Conservation (phyloP, 1,140 invertebrate species). For the Dendrolimus kikuchii region DNA sequence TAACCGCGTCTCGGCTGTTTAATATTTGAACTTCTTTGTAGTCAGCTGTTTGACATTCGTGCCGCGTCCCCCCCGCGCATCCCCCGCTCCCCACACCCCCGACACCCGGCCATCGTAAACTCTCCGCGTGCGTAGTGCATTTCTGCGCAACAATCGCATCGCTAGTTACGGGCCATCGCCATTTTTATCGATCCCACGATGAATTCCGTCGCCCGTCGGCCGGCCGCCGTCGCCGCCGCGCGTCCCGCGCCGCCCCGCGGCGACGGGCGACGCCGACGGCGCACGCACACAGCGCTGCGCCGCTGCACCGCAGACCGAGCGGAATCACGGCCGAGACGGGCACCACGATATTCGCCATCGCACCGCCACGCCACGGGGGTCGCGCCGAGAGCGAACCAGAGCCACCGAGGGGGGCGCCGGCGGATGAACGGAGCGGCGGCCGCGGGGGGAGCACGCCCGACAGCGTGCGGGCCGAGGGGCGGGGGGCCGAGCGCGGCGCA, state of each 20-base stretch:
- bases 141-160: constrained; percentile 11
- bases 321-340: too few species aligned
- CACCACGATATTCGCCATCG: too few species aligned
- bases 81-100: constrained; percentile 19
- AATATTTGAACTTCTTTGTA: constrained; percentile 27
- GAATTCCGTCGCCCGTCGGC: constrained; percentile 9
- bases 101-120: constrained; percentile 11
- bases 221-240: constrained; percentile 16
- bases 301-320: neutral
- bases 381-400: neutral
- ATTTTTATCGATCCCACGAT: constrained; percentile 24
- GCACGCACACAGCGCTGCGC: constrained; percentile 3
- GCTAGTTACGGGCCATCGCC: constrained; percentile 11
- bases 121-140: constrained; percentile 20
- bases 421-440: neutral
- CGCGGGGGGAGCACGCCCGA: neutral
- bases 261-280: constrained; percentile 9
- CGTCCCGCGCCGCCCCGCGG: constrained; percentile 9
- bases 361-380: constrained; percentile 3
- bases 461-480: constrained; percentile 8
- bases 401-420: neutral
- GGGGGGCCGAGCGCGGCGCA: constrained; percentile 5
- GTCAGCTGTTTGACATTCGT: constrained; percentile 61
- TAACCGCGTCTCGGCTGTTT: constrained; percentile 9
- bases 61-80: constrained; percentile 18